These are phyloP conservation scores for Pristionchus maxplancki DNA, from an alignment of 2,888 invertebrate genomes.

Conservation along the genomic window DNA sequence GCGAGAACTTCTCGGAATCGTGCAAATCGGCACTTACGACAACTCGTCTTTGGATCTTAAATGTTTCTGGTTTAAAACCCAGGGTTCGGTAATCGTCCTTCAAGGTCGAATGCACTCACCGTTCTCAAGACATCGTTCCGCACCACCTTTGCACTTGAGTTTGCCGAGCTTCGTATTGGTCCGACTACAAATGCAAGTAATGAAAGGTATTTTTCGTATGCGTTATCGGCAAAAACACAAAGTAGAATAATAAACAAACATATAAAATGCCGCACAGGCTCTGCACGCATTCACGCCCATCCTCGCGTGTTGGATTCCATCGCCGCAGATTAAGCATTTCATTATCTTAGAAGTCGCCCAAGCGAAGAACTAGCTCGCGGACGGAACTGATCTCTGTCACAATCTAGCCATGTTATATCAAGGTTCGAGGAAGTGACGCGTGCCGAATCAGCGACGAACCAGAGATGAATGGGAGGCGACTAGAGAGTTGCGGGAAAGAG, in stretches of 20 bases:
- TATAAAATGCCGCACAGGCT: background rate
- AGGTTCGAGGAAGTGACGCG: no score
- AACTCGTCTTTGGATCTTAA: background rate
- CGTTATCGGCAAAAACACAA: background rate
- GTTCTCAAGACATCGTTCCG: background rate
- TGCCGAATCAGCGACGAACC: no score
- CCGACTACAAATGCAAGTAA: background rate
- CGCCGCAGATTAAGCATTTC: background rate
- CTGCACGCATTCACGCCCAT: background rate
- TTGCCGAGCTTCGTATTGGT: background rate
- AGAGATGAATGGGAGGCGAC: no score
- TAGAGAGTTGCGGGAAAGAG: no score
- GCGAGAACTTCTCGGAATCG: background rate
- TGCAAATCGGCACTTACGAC: background rate
- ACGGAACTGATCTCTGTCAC: no score
- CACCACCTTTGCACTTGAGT: background rate
- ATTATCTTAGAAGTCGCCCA: no score
- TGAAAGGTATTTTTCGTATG: background rate
- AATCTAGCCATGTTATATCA: no score
- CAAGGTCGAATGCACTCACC: background rate
- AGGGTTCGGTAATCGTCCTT: background rate
- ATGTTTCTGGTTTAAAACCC: background rate
- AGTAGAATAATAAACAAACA: background rate
- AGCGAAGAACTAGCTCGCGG: no score
- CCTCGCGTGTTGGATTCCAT: background rate